Evolutionary conservation across 2,113 vertebrate species (phyloP), one percentile per base, ranked within the genome.

Genomic region (Setophaga kirtlandii): DNA sequence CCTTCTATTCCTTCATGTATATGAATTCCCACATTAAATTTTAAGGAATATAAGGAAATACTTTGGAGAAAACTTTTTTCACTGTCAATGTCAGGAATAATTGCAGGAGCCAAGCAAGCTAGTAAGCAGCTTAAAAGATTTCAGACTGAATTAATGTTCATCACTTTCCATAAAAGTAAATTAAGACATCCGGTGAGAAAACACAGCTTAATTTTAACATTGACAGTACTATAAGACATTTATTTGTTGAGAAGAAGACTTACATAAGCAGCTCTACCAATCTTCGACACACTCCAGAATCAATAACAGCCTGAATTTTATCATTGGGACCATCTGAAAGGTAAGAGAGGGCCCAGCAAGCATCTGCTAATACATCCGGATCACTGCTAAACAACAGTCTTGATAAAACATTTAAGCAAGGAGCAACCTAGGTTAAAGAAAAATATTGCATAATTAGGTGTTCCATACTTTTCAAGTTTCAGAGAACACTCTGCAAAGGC

Each of bases 271-370:
- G 98, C 96, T 99, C 99, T 81, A 99, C 99, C 94, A 99, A 97
- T 97, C 98, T 98, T 97, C 98, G 97, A 95, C 99, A 99, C 55
- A 99, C 99, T 93, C 99, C 99, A 39, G 99, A 99, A 96, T 99
- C 99, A 90, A 99, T 99, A 92, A 99, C 99, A 21, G 98, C 98
- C 97, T 99, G 99, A 96, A 99, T 99, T 98, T 99, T 99, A 92
- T 99, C 99, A 92, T 99, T 99, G 33, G 99, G 98, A 88, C 99
- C 99, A 90, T 99, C 99, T 14, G 99, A 99, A 88, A 99, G 98
- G 93, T 99, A 99, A 82, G 99, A 99, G 68, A 99, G 98, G 47
- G 99, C 99, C 99, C 99, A 99, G 97, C 99, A 99, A 55, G 99
- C 99, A 94, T 99, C 99, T 87, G 99, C 99, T 95, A 99, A 96